Evolutionary conservation across 2,113 vertebrate species (phyloP), one percentile per base, ranked within the genome.

Genomic region (Grammomys dolichurus): DNA sequence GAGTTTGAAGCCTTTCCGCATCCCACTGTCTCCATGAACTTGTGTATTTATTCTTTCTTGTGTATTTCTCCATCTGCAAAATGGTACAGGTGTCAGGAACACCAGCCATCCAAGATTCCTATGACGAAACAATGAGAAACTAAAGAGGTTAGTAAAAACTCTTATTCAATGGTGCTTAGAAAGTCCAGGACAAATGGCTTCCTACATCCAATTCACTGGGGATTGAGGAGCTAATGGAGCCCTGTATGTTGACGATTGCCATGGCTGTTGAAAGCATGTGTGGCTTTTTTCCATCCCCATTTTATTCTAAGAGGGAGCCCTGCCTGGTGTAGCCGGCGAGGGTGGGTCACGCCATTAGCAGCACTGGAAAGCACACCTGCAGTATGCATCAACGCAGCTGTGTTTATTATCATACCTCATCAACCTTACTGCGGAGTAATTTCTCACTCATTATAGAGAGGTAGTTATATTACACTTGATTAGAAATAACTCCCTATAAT

Each of bases 371-470:
- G 36, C 89, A 77, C 95, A 97, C 93, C 94, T 97, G 96, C 67
- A 9, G 51, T 48, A 20, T 36, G 54, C 58, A 60, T 73, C 60
- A 19, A 56, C 80, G 67, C 97, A 97, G 95, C 96, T 97, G 96
- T 96, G 94, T 93, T 93, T 96, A 46, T 93, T 58, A 91, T 33
- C 87, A 26, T 60, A 93, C 56, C 72, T 94, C 87, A 73, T 72
- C 82, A 94, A 54, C 14, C 9, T 91, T 89, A 76, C 48, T 85
- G 89, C 33, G 40, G 40, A 40, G 89, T 96, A 92, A 97, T 97
- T 96, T 95, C 93, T 94, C 89, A 93, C 93, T 96, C 87, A 96
- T 96, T 93, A 96, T 77, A n/a, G 12, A 70, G 80, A 93, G 65
- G n/a, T 85, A 63, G 67, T 88, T 86, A 43, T 56, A 65, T 75